Conservation (phyloP, 2,113 vertebrate genomes). For the Melierax canorus region DNA sequence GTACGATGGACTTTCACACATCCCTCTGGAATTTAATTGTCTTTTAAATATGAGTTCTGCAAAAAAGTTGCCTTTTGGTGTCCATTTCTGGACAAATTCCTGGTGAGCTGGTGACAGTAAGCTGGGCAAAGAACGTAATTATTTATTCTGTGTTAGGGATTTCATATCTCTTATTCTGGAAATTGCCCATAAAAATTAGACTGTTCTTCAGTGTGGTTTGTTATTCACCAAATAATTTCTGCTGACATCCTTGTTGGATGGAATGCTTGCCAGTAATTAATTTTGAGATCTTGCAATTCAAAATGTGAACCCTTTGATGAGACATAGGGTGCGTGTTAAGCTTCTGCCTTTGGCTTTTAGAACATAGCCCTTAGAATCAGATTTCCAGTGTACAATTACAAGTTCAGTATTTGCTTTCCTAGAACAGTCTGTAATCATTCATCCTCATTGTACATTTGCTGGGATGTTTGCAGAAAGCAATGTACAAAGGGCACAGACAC, state of each 20-base stretch:
- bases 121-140: not conserved
- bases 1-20: not conserved
- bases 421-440: slow-evolving; percentile 18
- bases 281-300: not conserved
- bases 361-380: not conserved
- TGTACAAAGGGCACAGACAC: slow-evolving; percentile 10
- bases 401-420: slow-evolving; percentile 14
- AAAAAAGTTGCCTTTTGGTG: not conserved
- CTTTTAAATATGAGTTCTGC: not conserved
- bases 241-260: not conserved
- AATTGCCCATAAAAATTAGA: not conserved
- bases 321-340: not conserved
- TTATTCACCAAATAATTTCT: not conserved
- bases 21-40: not conserved
- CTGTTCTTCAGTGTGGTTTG: not conserved
- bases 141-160: not conserved
- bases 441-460: not conserved
- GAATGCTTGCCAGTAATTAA: not conserved
- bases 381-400: not conserved
- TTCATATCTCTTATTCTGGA: not conserved
- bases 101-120: not conserved
- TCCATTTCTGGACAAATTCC: not conserved
- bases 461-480: slow-evolving; percentile 31
- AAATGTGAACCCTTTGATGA: not conserved
- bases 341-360: not conserved